Evolutionary conservation across 2,888 invertebrate species (phyloP), one percentile per base, ranked within the genome.

Genomic region (Orgyia antiqua): DNA sequence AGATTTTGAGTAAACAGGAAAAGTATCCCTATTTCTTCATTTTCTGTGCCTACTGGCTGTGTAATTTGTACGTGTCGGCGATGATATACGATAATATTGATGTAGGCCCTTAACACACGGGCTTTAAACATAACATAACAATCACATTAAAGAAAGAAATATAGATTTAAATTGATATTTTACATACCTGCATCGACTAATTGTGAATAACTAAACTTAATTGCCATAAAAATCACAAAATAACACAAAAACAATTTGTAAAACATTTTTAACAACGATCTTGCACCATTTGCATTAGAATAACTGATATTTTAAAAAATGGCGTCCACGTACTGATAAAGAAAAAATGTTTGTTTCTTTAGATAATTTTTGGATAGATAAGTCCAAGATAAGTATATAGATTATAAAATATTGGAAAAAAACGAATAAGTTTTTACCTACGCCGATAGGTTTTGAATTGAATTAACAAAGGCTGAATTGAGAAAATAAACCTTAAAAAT

Each of bases 131-230:
- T n/a, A n/a, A n/a, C n/a, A n/a, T n/a, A n/a, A n/a, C n/a, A n/a
- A n/a, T n/a, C n/a, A n/a, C n/a, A n/a, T n/a, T n/a, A n/a, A n/a
- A n/a, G n/a, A n/a, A n/a, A n/a, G n/a, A n/a, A n/a, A n/a, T n/a
- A n/a, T n/a, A n/a, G n/a, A n/a, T n/a, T n/a, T n/a, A n/a, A n/a
- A n/a, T n/a, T n/a, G n/a, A 20, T 20, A 20, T 9, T 20, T 10
- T 10, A 26, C 13, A 18, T 24, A 36, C 36, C 36, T 10, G 23
- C 18, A 26, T 44, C 52, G 3, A 35, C 24, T 11, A 31, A 15
- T 32, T 52, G 51, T 2, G 42, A 30, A 8, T 29, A 12, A 42
- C 39, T 31, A 6, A 41, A 27, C 13, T 39, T 27, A 10, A 49
- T 9, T 2, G 17, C 23, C 19, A 45, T 26, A 23, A 50, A 23